Evolutionary conservation across 2,797 vertebrate genomes (phyloP).

Genomic region (Tapera naevia): DNA sequence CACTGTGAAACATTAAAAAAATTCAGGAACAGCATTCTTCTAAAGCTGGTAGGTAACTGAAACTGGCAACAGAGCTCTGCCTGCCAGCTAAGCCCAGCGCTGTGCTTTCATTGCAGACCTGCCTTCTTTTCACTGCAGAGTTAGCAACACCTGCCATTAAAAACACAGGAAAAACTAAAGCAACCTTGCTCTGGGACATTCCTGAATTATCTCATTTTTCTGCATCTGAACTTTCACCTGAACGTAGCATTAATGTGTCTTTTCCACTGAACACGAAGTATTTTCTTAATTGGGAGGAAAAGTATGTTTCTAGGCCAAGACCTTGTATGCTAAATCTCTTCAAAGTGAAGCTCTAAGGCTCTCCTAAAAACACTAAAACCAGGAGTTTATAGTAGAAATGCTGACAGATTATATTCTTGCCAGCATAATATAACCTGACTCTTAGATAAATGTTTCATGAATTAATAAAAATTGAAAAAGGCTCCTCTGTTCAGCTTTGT

Average conservation of each 20-base stretch:
- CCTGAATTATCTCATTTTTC: background rate
- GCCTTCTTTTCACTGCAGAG: background rate
- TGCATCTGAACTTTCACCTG: background rate
- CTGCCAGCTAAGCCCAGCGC: background rate
- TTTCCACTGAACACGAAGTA: background rate
- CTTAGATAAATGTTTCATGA: slow-evolving; percentile 81
- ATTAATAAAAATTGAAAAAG: slow-evolving; percentile 75
- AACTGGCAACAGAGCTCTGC: background rate
- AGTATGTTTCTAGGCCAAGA: slow-evolving; percentile 47
- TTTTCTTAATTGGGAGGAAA: slow-evolving; percentile 29
- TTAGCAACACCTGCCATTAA: background rate
- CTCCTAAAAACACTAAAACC: slow-evolving; percentile 53
- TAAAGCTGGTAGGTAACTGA: background rate
- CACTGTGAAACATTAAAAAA: background rate
- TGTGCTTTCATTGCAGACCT: background rate
- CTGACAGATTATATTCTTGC: slow-evolving; percentile 68
- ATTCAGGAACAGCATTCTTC: background rate
- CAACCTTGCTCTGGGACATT: background rate
- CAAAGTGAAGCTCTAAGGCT: slow-evolving; percentile 69
- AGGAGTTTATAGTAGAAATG: slow-evolving; percentile 66
- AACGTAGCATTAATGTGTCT: background rate
- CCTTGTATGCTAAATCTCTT: slow-evolving; percentile 57
- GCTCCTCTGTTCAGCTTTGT: slow-evolving; percentile 72
- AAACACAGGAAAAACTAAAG: background rate
- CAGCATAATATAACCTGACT: slow-evolving; percentile 73